These are phyloP conservation scores for Synanthedon tipuliformis DNA, from an alignment of 2,888 invertebrate genomes.

Conservation along the genomic window DNA sequence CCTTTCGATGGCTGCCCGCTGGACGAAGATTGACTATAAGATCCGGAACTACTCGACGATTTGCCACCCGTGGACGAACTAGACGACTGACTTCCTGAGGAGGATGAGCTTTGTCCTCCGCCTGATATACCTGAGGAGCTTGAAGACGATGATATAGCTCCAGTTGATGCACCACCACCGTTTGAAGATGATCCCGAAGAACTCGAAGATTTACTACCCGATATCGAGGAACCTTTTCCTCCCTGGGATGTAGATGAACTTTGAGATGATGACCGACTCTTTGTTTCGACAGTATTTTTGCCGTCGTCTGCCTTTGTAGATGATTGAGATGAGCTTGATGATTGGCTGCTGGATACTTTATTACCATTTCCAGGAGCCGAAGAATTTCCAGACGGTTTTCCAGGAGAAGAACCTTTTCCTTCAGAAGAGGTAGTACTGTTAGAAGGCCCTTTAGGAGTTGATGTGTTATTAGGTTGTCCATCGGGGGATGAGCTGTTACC, in stretches of 20 bases:
- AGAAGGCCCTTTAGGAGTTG: too few species aligned
- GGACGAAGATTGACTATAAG: neutral
- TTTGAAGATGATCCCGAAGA: neutral
- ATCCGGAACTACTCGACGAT: too few species aligned
- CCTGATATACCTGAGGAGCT: neutral
- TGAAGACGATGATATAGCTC: neutral
- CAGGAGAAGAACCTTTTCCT: too few species aligned
- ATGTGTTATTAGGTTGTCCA: too few species aligned
- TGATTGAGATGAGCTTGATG: too few species aligned
- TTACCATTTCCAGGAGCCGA: too few species aligned
- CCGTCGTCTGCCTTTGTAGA: too few species aligned
- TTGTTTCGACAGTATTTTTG: neutral
- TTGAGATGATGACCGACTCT: neutral
- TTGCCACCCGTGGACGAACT: neutral
- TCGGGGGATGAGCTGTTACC: too few species aligned
- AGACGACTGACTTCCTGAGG: neutral
- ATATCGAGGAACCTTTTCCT: neutral
- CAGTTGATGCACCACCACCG: neutral
- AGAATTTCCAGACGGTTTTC: too few species aligned
- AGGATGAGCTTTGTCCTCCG: neutral
- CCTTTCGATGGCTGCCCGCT: neutral
- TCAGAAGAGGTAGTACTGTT: too few species aligned
- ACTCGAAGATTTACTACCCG: neutral
- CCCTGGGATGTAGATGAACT: neutral
- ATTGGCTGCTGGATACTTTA: too few species aligned